Conservation (phyloP, 2,888 invertebrate species). For the Hoplodrina blanda region DNA sequence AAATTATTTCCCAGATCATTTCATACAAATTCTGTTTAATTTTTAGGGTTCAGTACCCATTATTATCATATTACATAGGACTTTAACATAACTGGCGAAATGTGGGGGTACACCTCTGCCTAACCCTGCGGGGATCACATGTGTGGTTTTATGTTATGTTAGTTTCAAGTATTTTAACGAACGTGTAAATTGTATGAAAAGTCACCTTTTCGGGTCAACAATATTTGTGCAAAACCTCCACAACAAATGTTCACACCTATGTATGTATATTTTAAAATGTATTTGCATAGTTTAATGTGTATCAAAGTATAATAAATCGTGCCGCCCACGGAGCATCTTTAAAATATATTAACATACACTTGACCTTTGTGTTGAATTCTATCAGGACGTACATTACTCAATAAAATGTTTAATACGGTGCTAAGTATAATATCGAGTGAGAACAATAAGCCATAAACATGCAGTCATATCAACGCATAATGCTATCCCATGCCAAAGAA, state of each 20-base stretch:
- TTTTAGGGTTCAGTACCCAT: too few relatives aligned
- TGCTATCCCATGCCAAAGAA: constrained; percentile 77
- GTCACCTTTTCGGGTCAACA: constrained; percentile 2
- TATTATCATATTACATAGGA: too few relatives aligned
- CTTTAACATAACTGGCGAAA: too few relatives aligned
- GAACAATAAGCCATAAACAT: constrained; percentile 89
- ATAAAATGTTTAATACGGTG: constrained; percentile 82
- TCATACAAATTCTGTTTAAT: too few relatives aligned
- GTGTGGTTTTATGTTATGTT: too few relatives aligned
- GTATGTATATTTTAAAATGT: constrained; percentile 45
- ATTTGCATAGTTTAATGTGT: constrained; percentile 60
- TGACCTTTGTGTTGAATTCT: constrained; percentile 78
- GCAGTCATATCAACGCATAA: constrained; percentile 84
- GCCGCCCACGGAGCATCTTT: constrained; percentile 64
- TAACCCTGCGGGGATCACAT: too few relatives aligned
- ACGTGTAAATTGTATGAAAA: not conserved
- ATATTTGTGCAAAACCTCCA: constrained; percentile 14
- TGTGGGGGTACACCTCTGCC: too few relatives aligned
- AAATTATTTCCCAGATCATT: too few relatives aligned
- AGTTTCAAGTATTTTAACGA: not conserved
- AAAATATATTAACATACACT: constrained; percentile 69
- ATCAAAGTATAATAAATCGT: constrained; percentile 57
- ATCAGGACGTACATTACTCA: constrained; percentile 77
- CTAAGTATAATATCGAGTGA: constrained; percentile 79
- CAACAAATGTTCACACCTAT: constrained; percentile 38